Conservation (phyloP, 2,888 invertebrate species). For the Drosophila nr. fundita region DNA sequence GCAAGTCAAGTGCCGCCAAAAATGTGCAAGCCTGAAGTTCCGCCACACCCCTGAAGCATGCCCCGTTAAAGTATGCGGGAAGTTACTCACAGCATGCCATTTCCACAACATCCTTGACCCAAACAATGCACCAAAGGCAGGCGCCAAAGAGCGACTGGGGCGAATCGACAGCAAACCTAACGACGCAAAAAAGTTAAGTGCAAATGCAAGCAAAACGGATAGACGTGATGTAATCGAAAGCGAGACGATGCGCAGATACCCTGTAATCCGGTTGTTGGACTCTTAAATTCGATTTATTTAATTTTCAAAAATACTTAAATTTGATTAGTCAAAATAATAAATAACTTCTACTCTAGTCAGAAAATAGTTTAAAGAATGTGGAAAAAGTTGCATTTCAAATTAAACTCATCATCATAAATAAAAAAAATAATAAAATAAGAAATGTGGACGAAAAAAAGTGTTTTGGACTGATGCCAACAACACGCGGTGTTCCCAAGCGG, state of each 20-base stretch:
- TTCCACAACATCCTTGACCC: conserved; percentile 68
- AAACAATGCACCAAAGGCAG: conserved; percentile 68
- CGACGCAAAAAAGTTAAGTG: conserved; percentile 40
- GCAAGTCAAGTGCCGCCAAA: conserved; percentile 45
- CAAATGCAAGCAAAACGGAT: conserved; percentile 22
- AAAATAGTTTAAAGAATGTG: not conserved
- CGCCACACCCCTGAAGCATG: conserved; percentile 5
- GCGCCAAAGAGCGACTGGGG: conserved; percentile 27
- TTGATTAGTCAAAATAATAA: not conserved
- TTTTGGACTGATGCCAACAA: conserved; percentile 36
- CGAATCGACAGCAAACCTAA: conserved; percentile 21
- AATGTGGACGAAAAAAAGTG: not conserved
- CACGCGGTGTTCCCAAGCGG: conserved; percentile 54
- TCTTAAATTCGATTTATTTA: not conserved
- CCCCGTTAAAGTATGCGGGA: conserved; percentile 1
- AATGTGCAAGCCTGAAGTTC: conserved; percentile 21
- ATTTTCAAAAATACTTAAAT: not conserved
- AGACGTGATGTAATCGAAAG: not conserved
- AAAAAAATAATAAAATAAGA: not conserved
- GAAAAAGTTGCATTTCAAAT: not conserved
- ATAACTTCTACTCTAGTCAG: not conserved
- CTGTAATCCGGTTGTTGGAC: not conserved
- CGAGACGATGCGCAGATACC: not conserved
- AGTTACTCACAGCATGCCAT: conserved; percentile 40
- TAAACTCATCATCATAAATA: not conserved